These are phyloP conservation scores for Porites australiensis DNA, from an alignment of 64 coral and sea anemone genomes.

Conservation along the genomic window DNA sequence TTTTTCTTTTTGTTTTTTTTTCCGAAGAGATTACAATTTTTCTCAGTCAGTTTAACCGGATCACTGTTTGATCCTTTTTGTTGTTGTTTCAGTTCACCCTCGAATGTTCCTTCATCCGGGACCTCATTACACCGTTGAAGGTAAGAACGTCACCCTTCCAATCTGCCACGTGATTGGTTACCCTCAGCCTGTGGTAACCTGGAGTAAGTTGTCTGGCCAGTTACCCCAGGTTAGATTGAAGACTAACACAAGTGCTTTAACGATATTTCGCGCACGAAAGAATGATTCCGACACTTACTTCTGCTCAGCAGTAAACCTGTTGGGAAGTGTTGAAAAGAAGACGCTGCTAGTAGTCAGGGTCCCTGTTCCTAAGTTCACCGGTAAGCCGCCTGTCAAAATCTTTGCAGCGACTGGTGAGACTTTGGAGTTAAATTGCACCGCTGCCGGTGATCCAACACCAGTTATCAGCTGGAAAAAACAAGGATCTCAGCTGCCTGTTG, in stretches of 20 bases:
- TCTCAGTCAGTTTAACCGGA: no score
- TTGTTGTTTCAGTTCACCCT: constrained; percentile 1
- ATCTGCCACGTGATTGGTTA: constrained; percentile 57
- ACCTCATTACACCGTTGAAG: constrained; percentile 28
- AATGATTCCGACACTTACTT: constrained; percentile 37
- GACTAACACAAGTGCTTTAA: background rate
- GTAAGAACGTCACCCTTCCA: constrained; percentile 27
- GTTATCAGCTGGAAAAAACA: background rate
- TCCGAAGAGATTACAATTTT: no score
- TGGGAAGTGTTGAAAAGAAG: constrained; percentile 1
- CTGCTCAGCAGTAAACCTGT: constrained; percentile 48
- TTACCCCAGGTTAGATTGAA: background rate
- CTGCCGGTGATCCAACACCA: background rate
- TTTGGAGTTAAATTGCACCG: background rate
- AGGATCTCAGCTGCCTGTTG: background rate
- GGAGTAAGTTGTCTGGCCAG: constrained; percentile 50
- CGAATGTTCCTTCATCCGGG: constrained; percentile 16
- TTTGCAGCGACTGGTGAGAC: background rate
- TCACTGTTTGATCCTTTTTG: no score
- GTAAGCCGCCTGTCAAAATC: background rate
- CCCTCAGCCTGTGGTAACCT: constrained; percentile 52
- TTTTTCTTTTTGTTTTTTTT: no score
- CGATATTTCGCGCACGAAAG: background rate
- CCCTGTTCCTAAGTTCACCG: no score
- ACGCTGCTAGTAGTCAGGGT: constrained; percentile 9